Evolutionary conservation across 2,797 vertebrate genomes (phyloP), one percentile per base, ranked within the genome.

Genomic region (Rhabdomys pumilio): DNA sequence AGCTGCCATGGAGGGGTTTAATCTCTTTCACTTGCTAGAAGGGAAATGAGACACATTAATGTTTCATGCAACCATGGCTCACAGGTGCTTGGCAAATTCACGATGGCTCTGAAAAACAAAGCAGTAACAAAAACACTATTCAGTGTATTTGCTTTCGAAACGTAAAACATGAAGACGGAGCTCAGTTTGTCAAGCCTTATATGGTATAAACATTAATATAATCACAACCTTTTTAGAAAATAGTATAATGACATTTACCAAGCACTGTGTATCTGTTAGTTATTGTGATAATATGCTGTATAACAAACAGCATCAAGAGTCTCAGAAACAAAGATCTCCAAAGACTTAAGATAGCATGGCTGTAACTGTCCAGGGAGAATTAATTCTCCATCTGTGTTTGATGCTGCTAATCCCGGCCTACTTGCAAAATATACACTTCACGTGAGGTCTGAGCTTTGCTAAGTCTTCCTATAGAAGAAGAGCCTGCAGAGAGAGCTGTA

Each of bases 91-190:
- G 6, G n/a, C 76, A 96, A 92, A 69, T 53, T 94, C 29, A 67
- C 26, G 15, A 80, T 87, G 67, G 17, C 88, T 93, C 53, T 69
- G 61, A 92, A 87, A 94, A 97, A 88, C 13, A 79, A 94, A 95
- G 80, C 31, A 44, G 26, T 85, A 94, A 90, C 15, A 26, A 93
- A 97, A 88, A 31, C 84, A 76, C 24, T 20, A 50, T 26, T 88
- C 65, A 73, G 2, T 26, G 53, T 93, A 22, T 89, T 90, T n/a
- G 79, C 59, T 92, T 83, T 95, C 61, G 67, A 57, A 93, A 77
- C 31, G 76, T 92, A 93, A 96, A 93, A 72, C 90, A 91, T 72
- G 72, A 91, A 83, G 65, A 14, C 84, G 59, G 34, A 53, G 53
- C 38, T 88, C 15, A 72, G 59, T 73, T 77, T 97, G 57, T 72